Evolutionary conservation across 2,888 invertebrate species (phyloP).

Genomic region (Ceraclea dissimilis): DNA sequence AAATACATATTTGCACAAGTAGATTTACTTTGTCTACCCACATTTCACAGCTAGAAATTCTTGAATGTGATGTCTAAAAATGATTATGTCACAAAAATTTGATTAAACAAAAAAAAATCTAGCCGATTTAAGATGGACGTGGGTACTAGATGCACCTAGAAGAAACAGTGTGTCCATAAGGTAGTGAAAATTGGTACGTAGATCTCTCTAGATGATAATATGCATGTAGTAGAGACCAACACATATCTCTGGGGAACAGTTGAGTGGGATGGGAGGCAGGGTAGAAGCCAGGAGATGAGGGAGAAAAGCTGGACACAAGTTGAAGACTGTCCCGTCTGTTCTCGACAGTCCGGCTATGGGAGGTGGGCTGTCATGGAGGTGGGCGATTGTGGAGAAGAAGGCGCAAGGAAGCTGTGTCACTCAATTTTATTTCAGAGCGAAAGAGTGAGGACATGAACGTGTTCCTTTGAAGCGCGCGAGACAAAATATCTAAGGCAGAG

Average conservation of each 20-base stretch:
- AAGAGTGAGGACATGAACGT: slow-evolving; percentile 12
- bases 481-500: slow-evolving; percentile 6
- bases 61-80: no score
- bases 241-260: not conserved
- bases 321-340: slow-evolving; percentile 28
- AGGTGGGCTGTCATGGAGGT: slow-evolving; percentile 10
- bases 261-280: slow-evolving; percentile 6
- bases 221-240: no score
- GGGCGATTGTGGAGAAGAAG: not conserved
- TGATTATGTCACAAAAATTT: no score
- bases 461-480: slow-evolving; percentile 10
- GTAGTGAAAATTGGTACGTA: no score
- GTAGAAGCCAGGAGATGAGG: slow-evolving; percentile 26
- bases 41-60: no score
- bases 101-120: no score
- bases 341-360: slow-evolving; percentile 23
- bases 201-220: no score
- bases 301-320: slow-evolving; percentile 24
- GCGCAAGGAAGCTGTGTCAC: slow-evolving; percentile 20
- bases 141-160: no score
- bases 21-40: no score
- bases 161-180: no score
- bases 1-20: no score
- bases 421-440: slow-evolving; percentile 25
- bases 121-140: no score